These are phyloP conservation scores for Polietes domitor DNA, from an alignment of 2,888 invertebrate species.

Conservation along the genomic window DNA sequence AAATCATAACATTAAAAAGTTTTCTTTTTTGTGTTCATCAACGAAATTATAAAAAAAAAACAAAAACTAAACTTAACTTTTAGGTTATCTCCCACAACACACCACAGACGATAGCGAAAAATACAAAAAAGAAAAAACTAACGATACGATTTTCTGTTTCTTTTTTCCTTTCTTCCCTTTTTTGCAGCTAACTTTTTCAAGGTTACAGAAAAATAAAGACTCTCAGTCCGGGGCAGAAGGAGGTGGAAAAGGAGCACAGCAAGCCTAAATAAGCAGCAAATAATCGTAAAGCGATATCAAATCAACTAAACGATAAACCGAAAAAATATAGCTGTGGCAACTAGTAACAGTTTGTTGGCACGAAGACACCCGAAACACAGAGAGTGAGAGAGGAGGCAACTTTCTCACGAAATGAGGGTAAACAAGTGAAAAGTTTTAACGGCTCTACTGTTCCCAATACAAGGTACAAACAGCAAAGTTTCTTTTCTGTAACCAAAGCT, in stretches of 20 bases:
- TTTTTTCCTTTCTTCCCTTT: too few species aligned
- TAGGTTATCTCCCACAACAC: background rate
- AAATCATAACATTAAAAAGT: slow-evolving; percentile 17
- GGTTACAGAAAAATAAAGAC: slow-evolving; percentile 16
- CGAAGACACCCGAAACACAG: background rate
- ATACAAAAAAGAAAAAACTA: slow-evolving; percentile 29
- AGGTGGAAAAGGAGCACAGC: background rate
- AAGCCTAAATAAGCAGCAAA: background rate
- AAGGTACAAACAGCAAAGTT: too few species aligned
- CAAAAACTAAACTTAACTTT: slow-evolving; percentile 17
- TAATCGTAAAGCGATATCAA: background rate
- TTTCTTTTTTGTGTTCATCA: background rate
- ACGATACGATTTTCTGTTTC: slow-evolving; percentile 21
- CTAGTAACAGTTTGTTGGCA: background rate
- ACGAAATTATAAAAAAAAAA: background rate
- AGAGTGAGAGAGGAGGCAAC: background rate
- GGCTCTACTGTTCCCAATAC: too few species aligned
- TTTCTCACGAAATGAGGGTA: background rate
- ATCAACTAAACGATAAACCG: background rate
- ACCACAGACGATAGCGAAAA: background rate
- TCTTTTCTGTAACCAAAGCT: too few species aligned
- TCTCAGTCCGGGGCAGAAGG: background rate
- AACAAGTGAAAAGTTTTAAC: background rate
- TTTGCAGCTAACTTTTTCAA: too few species aligned
- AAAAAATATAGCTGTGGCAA: background rate